Evolutionary conservation across 2,888 invertebrate species (phyloP).

Genomic region (Candidula unifasciata): DNA sequence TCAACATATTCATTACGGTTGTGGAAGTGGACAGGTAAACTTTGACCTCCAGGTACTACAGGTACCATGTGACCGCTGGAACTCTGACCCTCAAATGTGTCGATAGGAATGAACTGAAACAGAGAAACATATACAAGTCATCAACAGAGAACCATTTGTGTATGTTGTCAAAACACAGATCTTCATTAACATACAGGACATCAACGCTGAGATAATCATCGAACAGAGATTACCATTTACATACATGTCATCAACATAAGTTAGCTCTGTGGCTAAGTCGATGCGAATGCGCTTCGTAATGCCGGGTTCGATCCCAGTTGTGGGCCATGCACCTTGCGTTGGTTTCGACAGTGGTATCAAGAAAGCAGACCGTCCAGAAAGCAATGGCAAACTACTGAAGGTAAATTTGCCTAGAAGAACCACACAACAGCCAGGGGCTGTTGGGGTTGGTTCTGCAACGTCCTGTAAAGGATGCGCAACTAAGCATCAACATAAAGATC

Average conservation of each 20-base stretch:
- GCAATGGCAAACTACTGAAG: no score
- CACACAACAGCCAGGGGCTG: no score
- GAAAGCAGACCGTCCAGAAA: no score
- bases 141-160: neutral
- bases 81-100: constrained; percentile 83
- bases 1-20: constrained; percentile 83
- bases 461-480: no score
- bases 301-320: no score
- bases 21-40: constrained; percentile 81
- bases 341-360: no score
- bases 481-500: neutral
- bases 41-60: constrained; percentile 82
- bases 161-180: neutral
- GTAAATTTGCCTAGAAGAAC: no score
- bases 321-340: no score
- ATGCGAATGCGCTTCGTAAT: no score
- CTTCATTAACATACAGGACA: neutral
- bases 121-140: neutral
- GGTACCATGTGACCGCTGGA: constrained; percentile 82
- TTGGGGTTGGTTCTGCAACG: no score
- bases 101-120: constrained; percentile 81
- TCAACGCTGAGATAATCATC: neutral
- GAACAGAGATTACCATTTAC: neutral
- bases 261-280: no score
- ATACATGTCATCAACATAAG: no score